A percentile compares a stretch with the other conserved stretches of the same genome.
Evolutionary conservation across 2,113 vertebrate species (phyloP).

Genomic region (Brachirus orientalis): DNA sequence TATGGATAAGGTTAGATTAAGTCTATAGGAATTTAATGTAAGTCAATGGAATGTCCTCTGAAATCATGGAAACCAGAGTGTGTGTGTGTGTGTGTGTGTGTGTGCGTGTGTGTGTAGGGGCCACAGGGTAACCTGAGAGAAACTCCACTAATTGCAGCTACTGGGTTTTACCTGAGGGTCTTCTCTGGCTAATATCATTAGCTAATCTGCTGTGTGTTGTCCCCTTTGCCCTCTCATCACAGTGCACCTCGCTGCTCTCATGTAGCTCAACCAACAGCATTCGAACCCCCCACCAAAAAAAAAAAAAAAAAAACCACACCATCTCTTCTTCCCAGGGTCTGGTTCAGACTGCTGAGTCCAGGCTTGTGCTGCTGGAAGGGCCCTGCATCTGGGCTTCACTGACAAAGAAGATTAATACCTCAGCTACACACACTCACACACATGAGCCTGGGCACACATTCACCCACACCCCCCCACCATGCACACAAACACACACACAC

Average conservation of each 20-base stretch:
- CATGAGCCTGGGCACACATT: conserved; percentile 46
- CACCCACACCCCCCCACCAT: conserved; percentile 51
- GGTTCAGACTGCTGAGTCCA: conserved; percentile 94
- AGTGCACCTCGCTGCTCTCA: conserved; percentile 39
- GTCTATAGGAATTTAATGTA: too few species aligned
- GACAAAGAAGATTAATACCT: conserved; percentile 99
- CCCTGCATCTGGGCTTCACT: conserved; percentile 96
- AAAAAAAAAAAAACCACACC: conserved; percentile 28
- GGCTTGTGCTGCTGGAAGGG: conserved; percentile 92
- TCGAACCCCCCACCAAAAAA: conserved; percentile 7
- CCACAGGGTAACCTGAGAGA: conserved; percentile 73
- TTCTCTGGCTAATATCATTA: conserved; percentile 83
- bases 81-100: conserved; percentile 25
- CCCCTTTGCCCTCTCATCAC: conserved; percentile 75
- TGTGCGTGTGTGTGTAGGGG: conserved; percentile 38
- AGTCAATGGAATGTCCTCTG: too few species aligned
- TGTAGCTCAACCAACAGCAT: conserved; percentile 84
- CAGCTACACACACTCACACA: conserved; percentile 63
- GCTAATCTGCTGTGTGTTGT: conserved; percentile 83
- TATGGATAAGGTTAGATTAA: too few species aligned
- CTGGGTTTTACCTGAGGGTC: conserved; percentile 79
- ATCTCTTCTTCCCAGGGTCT: conserved; percentile 79
- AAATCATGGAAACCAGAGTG: conserved; percentile 12
- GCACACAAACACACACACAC: conserved; percentile 42
- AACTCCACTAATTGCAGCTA: conserved; percentile 82